Evolutionary conservation across 2,888 invertebrate species (phyloP).

Genomic region (Eupithecia pulchellata): DNA sequence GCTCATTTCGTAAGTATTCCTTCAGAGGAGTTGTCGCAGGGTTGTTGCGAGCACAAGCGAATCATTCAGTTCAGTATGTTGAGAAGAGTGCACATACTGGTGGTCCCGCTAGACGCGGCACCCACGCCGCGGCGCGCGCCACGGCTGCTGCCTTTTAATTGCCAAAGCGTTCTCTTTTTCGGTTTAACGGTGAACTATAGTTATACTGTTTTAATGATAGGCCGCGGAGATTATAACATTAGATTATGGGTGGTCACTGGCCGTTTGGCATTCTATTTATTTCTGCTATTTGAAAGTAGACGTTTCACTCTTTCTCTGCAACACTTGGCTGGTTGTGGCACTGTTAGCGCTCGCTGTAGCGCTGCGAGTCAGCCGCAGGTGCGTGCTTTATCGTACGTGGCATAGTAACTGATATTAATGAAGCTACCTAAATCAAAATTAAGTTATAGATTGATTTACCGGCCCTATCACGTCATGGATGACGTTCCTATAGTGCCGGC

Average conservation of each 20-base stretch:
- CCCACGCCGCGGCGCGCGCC: slow-evolving; percentile 36
- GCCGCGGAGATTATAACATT: slow-evolving; percentile 40
- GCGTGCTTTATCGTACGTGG: neutral
- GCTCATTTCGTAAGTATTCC: neutral
- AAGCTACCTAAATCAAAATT: neutral
- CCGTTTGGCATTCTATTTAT: slow-evolving; percentile 30
- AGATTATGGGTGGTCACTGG: slow-evolving; percentile 36
- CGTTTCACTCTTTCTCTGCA: slow-evolving; percentile 14
- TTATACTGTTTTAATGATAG: slow-evolving; percentile 55
- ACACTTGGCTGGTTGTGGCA: slow-evolving; percentile 11
- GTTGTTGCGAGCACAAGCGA: neutral
- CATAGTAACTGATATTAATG: no score
- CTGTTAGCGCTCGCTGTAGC: neutral
- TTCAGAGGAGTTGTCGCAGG: neutral
- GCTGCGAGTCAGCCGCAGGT: neutral
- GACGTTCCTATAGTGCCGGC: neutral
- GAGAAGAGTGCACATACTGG: neutral
- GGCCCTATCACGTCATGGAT: no score
- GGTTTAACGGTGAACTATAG: slow-evolving; percentile 65
- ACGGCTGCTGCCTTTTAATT: slow-evolving; percentile 58
- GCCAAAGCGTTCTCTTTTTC: slow-evolving; percentile 64
- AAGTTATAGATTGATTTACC: neutral
- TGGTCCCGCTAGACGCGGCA: neutral
- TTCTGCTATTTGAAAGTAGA: slow-evolving; percentile 29
- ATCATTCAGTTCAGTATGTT: neutral